Evolutionary conservation across 2,888 invertebrate species (phyloP).

Genomic region (Loripinus fragilis): DNA sequence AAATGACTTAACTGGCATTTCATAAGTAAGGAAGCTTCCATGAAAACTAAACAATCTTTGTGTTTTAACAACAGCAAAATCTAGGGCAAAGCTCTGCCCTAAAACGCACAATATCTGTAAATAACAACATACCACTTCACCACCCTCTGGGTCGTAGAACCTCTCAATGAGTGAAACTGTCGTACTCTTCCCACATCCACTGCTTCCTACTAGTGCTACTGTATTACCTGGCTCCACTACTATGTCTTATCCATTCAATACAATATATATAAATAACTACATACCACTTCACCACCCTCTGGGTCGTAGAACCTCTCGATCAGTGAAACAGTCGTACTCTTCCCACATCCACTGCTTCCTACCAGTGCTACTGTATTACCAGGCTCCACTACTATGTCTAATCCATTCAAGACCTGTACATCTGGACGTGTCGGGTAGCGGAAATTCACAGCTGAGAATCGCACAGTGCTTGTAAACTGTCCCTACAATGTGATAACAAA

Average conservation of each 20-base stretch:
- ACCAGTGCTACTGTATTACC: constrained; percentile 83
- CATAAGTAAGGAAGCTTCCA: too few relatives aligned
- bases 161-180: constrained; percentile 81
- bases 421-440: constrained; percentile 80
- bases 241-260: constrained; percentile 81
- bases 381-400: constrained; percentile 81
- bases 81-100: too few relatives aligned
- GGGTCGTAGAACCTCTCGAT: constrained; percentile 83
- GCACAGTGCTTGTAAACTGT: constrained; percentile 57
- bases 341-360: constrained; percentile 82
- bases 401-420: constrained; percentile 78
- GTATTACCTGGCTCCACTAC: constrained; percentile 82
- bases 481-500: too few relatives aligned
- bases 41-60: too few relatives aligned
- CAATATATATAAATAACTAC: too few relatives aligned
- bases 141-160: constrained; percentile 81
- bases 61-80: too few relatives aligned
- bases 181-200: constrained; percentile 83
- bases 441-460: constrained; percentile 72
- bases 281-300: constrained; percentile 75
- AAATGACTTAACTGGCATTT: too few relatives aligned
- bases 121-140: constrained; percentile 75
- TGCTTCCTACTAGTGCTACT: constrained; percentile 81
- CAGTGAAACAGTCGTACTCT: constrained; percentile 81
- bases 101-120: too few relatives aligned